Percentiles rank a stretch among this genome's conserved stretches.
Conservation (phyloP, 1,140 invertebrate genomes). For the Drosophila melanica region DNA sequence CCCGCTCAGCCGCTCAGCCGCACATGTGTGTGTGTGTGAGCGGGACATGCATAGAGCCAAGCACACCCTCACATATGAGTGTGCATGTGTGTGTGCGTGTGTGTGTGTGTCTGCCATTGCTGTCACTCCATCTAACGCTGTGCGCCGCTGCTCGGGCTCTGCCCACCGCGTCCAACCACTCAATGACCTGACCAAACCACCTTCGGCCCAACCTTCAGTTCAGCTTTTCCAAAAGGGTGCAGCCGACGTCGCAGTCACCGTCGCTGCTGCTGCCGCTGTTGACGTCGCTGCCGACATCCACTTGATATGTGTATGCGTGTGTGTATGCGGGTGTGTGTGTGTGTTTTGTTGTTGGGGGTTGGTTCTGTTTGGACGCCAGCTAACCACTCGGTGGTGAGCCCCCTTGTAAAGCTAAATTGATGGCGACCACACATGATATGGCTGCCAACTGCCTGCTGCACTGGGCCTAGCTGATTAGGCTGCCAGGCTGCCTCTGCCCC, state of each 20-base stretch:
- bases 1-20: constrained; percentile 10
- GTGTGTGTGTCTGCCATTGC: constrained; percentile 35
- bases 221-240: constrained; percentile 68
- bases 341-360: constrained; percentile 6
- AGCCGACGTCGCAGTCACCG: constrained; percentile 46
- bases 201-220: background rate
- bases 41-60: constrained; percentile 58
- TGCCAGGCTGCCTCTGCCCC: background rate
- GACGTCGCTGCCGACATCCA: constrained; percentile 47
- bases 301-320: constrained; percentile 25
- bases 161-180: constrained; percentile 72
- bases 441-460: constrained; percentile 7
- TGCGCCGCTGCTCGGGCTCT: constrained; percentile 43
- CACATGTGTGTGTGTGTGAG: constrained; percentile 44
- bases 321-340: constrained; percentile 7
- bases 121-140: constrained; percentile 34
- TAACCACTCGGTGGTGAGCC: background rate
- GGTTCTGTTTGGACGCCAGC: constrained; percentile 17
- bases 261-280: constrained; percentile 18
- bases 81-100: constrained; percentile 7
- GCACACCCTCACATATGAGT: constrained; percentile 29
- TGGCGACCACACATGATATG: constrained; percentile 42
- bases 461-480: constrained; percentile 35
- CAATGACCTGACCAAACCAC: constrained; percentile 60
- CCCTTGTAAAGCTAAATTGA: constrained; percentile 20